Base-by-base conservation (phyloP, 2,797 vertebrate species). In the Phrynocephalus guinanensis region DNA sequence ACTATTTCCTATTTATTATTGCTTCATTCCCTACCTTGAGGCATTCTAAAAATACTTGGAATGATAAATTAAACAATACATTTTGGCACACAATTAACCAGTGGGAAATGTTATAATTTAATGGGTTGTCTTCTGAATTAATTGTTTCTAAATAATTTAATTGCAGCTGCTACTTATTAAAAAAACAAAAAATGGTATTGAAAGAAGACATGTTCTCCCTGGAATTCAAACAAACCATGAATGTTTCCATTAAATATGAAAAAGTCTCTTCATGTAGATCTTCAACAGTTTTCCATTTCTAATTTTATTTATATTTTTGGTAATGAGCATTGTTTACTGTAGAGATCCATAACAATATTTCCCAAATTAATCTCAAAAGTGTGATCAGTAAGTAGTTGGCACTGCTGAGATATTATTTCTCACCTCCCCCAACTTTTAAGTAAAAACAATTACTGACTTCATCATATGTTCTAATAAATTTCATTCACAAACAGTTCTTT, bases 1-100 rank as follows among this genome's bases (percentile, higher is more conserved):
- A 95, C 94, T 95, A 96, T 97, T 97, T 96, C 96, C 97, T 97
- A 97, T 97, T 97, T 97, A 97, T 97, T 97, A 97, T 96, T 96
- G 95, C 95, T 96, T 96, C 95, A 95, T 96, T 97, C 95, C 85
- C 89, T 97, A 95, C 96, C 97, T 97, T 94, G 90, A 96, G 97
- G 97, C 95, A 87, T 71, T 96, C 96, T 96, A 97, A 97, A 97
- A 97, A 96, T 96, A 96, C 96, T 96, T 96, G 96, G 95, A 96
- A 96, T 96, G 96, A 97, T 97, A 96, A 97, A 97, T 97, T 97
- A 97, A 97, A 97, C 96, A 96, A 97, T 97, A 95, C 94, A 92
- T 96, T 97, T 94, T 96, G 95, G 96, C 94, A 96, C 95, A 89
- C 94, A 93, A 91, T 94, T 96, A 97, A 96, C 96, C 96, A 95